phyloP scores from a whole-genome alignment of 2,113 vertebrate genomes.

The Bagarius yarrelli region DNA sequence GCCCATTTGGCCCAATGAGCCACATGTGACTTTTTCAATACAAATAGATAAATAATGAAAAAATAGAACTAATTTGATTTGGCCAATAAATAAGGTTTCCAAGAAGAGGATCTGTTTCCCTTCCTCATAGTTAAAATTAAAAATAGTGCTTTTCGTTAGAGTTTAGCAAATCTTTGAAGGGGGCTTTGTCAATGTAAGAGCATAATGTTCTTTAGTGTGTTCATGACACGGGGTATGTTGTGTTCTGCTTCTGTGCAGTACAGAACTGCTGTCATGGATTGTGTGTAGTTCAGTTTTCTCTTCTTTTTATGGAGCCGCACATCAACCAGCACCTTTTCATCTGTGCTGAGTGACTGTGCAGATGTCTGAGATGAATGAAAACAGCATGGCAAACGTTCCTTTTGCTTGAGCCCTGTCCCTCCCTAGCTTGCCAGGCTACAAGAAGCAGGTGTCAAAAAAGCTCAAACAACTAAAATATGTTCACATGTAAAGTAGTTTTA shows the following conservation, averaged over 20 bases:
- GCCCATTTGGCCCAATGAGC: not conserved
- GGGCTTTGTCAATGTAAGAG: not conserved
- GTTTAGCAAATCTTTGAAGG: not conserved
- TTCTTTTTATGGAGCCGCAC: constrained; percentile 51
- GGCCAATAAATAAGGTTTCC: not conserved
- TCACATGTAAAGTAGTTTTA: constrained; percentile 63
- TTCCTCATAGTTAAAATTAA: not conserved
- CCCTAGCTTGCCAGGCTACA: constrained; percentile 49
- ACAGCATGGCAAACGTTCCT: constrained; percentile 39
- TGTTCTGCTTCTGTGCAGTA: constrained; percentile 26
- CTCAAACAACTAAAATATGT: constrained; percentile 68
- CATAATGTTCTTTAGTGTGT: not conserved
- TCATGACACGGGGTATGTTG: constrained; percentile 4
- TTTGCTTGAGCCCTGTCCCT: constrained; percentile 40
- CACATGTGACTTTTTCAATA: not conserved
- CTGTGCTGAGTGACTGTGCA: constrained; percentile 56
- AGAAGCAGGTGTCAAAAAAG: constrained; percentile 65
- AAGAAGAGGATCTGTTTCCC: not conserved
- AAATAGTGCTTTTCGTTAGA: not conserved
- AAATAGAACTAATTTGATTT: not conserved
- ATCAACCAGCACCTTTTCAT: constrained; percentile 72
- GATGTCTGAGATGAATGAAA: constrained; percentile 56
- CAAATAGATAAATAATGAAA: not conserved
- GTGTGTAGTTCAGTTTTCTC: constrained; percentile 14
- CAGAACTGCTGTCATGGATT: constrained; percentile 25